Conservation (phyloP, 2,797 vertebrate species). For the Typhlichthys subterraneus region DNA sequence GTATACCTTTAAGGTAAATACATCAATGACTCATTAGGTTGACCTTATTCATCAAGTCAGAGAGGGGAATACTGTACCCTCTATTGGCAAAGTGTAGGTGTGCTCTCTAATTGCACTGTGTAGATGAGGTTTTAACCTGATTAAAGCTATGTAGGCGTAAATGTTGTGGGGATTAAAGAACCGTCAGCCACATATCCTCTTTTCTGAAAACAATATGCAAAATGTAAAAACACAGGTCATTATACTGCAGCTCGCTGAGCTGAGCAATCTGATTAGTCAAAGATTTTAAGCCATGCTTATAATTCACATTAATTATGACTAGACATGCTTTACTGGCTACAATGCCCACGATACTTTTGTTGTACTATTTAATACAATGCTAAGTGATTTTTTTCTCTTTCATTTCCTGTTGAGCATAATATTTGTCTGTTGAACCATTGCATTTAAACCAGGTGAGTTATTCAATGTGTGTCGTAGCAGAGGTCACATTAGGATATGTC, state of each 20-base stretch:
- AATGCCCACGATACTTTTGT: background rate
- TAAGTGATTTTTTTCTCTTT: too few relatives aligned
- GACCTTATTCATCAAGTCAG: slow-evolving; percentile 6
- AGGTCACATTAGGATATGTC: too few relatives aligned
- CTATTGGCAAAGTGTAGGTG: background rate
- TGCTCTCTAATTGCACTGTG: background rate
- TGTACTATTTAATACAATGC: too few relatives aligned
- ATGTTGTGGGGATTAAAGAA: too few relatives aligned
- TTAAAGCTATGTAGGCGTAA: background rate
- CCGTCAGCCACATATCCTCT: background rate
- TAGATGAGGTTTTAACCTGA: background rate
- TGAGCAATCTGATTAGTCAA: slow-evolving; percentile 2
- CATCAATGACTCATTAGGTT: slow-evolving; percentile 2
- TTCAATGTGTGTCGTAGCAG: too few relatives aligned
- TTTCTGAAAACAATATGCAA: background rate
- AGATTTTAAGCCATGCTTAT: too few relatives aligned
- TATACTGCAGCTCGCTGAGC: background rate
- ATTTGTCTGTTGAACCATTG: too few relatives aligned
- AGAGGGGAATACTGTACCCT: background rate
- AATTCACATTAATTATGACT: background rate
- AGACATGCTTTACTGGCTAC: background rate
- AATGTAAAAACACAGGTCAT: background rate
- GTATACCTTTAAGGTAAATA: slow-evolving; percentile 5
- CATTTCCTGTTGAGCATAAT: background rate
- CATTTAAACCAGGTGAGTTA: too few relatives aligned